Conservation (phyloP, 1,140 invertebrate genomes). For the Pseudomyrmex gracilis region DNA sequence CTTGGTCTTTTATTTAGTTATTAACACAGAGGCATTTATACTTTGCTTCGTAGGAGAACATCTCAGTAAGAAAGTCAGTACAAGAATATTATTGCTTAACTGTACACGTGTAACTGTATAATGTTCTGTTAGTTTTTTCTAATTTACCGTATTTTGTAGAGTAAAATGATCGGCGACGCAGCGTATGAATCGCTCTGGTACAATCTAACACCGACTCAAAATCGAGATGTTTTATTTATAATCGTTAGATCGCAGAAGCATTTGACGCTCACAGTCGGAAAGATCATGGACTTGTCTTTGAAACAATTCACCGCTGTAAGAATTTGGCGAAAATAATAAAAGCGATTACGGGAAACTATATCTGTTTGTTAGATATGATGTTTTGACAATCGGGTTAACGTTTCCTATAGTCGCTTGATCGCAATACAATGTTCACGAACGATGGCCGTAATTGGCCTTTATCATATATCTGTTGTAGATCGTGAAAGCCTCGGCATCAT, state of each 20-base stretch:
- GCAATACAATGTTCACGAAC: neutral
- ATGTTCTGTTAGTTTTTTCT: too few relatives aligned
- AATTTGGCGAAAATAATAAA: slow-evolving; percentile 10
- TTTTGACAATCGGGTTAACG: neutral
- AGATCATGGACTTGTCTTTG: slow-evolving; percentile 47
- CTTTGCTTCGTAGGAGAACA: slow-evolving; percentile 66
- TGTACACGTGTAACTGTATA: too few relatives aligned
- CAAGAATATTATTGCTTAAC: neutral
- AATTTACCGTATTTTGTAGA: slow-evolving; percentile 31
- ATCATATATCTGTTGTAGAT: slow-evolving; percentile 53
- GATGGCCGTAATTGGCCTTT: slow-evolving; percentile 23
- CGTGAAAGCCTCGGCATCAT: slow-evolving; percentile 58
- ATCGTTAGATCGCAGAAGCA: slow-evolving; percentile 55
- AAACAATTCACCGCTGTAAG: slow-evolving; percentile 53
- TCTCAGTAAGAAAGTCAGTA: slow-evolving; percentile 58
- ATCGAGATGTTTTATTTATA: slow-evolving; percentile 32
- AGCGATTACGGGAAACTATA: neutral
- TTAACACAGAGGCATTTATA: slow-evolving; percentile 60
- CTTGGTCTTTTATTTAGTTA: slow-evolving; percentile 50
- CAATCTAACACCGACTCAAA: slow-evolving; percentile 35
- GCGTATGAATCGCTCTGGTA: slow-evolving; percentile 54
- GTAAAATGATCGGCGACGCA: slow-evolving; percentile 40
- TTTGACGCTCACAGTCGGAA: slow-evolving; percentile 49
- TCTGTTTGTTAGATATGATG: neutral
- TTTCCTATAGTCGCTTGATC: slow-evolving; percentile 12